These are phyloP conservation scores for Theropithecus gelada DNA, from an alignment of 2,113 vertebrate genomes.

Conservation along the genomic window DNA sequence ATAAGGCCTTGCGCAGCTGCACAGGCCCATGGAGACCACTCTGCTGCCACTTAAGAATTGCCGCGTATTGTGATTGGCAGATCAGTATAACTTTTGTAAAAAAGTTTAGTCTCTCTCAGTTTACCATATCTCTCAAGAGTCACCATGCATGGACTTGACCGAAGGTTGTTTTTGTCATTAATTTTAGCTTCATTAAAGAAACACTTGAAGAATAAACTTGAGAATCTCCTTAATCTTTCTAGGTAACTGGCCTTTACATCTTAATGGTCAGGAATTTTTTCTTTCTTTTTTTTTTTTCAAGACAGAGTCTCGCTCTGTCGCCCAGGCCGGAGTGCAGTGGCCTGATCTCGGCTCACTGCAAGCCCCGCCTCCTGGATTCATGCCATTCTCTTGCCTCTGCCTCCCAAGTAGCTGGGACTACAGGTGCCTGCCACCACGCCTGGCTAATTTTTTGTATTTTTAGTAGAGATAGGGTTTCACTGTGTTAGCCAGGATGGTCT, in stretches of 20 bases:
- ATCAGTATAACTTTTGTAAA: not conserved
- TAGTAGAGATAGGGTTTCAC: too few relatives aligned
- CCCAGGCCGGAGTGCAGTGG: too few relatives aligned
- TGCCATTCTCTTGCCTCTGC: too few relatives aligned
- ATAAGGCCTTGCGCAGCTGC: rapidly evolving
- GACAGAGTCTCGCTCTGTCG: too few relatives aligned
- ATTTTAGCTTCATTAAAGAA: not conserved
- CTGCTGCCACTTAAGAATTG: not conserved
- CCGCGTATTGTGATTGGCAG: not conserved
- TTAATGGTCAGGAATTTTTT: not conserved
- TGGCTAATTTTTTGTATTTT: too few relatives aligned
- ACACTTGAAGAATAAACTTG: not conserved
- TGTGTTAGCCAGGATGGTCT: too few relatives aligned
- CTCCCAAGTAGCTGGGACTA: too few relatives aligned
- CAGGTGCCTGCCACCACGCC: too few relatives aligned
- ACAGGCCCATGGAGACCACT: not conserved
- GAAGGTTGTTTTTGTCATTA: not conserved
- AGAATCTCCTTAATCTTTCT: not conserved
- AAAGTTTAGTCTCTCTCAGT: not conserved
- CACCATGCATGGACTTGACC: not conserved
- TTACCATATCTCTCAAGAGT: not conserved
- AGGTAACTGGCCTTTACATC: not conserved
- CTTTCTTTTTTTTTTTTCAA: too few relatives aligned
- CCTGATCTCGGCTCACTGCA: too few relatives aligned
- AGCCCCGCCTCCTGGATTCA: too few relatives aligned